A percentile compares a stretch with the other conserved stretches of the same genome.
Conservation (phyloP, 2,797 vertebrate species). For the Lophius americanus region DNA sequence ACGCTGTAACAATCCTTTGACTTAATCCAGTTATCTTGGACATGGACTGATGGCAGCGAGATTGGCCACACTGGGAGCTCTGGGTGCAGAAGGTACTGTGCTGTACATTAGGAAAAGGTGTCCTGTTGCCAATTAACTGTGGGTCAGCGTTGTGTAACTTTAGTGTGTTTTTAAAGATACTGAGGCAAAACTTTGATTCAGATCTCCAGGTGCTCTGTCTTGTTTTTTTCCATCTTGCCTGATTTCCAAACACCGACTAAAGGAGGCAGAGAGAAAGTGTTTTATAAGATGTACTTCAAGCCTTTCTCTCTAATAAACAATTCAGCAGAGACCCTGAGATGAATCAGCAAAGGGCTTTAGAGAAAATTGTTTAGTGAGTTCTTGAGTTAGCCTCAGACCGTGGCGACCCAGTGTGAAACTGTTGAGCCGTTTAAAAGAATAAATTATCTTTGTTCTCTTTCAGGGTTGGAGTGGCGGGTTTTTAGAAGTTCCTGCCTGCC, state of each 20-base stretch:
- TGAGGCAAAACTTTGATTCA: constrained; percentile 28
- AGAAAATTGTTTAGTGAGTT: constrained; percentile 20
- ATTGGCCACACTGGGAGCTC: constrained; percentile 88
- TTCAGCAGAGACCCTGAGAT: constrained; percentile 30
- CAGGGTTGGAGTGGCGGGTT: constrained; percentile 78
- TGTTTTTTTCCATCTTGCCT: not conserved
- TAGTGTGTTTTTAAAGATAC: constrained; percentile 16
- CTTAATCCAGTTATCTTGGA: constrained; percentile 89
- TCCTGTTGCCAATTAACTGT: constrained; percentile 13
- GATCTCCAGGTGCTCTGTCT: constrained; percentile 9
- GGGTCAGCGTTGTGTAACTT: constrained; percentile 13
- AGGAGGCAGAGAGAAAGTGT: constrained; percentile 6
- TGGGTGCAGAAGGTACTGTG: constrained; percentile 86
- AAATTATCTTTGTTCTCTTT: constrained; percentile 21
- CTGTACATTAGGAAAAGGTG: constrained; percentile 7
- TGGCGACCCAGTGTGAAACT: constrained; percentile 12
- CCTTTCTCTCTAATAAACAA: constrained; percentile 21
- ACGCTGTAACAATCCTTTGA: constrained; percentile 16
- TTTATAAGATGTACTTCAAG: constrained; percentile 11
- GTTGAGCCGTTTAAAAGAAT: constrained; percentile 22
- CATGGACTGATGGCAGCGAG: constrained; percentile 94
- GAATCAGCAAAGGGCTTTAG: constrained; percentile 36
- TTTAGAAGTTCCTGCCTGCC: constrained; percentile 93
- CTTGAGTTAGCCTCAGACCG: constrained; percentile 15
- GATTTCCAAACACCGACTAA: constrained; percentile 11